Conservation (phyloP, 2,113 vertebrate species). For the Pyrgilauda ruficollis region DNA sequence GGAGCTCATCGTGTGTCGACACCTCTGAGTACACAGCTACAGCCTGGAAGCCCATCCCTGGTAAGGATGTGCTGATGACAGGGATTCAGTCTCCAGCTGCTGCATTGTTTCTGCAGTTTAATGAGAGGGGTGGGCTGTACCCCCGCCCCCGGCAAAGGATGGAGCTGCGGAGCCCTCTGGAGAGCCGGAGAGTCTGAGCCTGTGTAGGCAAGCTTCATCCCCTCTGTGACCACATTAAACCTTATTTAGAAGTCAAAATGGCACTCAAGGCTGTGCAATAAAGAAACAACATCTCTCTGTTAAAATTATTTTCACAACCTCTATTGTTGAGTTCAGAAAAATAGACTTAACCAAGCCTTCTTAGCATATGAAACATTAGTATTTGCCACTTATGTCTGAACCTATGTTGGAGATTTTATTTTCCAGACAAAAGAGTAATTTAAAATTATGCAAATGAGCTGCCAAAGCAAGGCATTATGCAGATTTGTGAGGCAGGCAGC, state of each 20-base stretch:
- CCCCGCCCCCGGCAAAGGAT: not conserved
- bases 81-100: not conserved
- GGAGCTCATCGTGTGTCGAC: not conserved
- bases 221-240: not conserved
- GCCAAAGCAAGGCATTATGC: conserved; percentile 26
- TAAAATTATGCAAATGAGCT: conserved; percentile 47
- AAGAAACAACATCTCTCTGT: not conserved
- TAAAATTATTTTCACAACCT: not conserved
- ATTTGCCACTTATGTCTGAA: not conserved
- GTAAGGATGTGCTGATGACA: not conserved
- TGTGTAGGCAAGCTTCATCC: not conserved
- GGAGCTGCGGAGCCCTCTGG: not conserved
- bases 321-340: not conserved
- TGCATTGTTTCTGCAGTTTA: not conserved
- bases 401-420: conserved; percentile 8
- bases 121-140: not conserved
- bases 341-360: not conserved
- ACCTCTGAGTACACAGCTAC: not conserved
- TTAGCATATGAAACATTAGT: not conserved
- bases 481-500: conserved; percentile 33
- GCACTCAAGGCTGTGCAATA: not conserved
- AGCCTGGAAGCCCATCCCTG: not conserved
- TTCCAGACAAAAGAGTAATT: conserved; percentile 45
- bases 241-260: not conserved
- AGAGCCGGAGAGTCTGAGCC: not conserved